Base-by-base conservation (phyloP, 2,888 invertebrate species). In the Coronaproctus castanopsis region DNA sequence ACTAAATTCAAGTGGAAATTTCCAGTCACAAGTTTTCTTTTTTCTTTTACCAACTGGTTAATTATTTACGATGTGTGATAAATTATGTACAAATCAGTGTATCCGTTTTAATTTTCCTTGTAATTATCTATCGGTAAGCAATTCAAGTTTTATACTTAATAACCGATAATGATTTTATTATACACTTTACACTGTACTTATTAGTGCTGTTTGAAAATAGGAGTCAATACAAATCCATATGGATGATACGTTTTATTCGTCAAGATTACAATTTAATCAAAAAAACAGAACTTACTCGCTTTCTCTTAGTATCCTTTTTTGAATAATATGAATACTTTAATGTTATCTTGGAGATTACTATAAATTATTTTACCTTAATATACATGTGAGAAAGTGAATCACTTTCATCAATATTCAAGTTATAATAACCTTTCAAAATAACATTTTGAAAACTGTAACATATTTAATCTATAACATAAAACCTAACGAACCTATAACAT, bases 31-130 rank as follows among this genome's bases (percentile, higher is more conserved):
- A 55, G 54, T 24, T 20, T 82, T 61, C 74, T 77, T 23, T 65
- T 89, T 93, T 69, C 77, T 95, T 62, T 80, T 81, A 58, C 87
- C 92, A 0, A 78, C 80, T 63, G 93, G 93, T 1, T 84, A 88
- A 5, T 76, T 93, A 70, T 83, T 95, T 70, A 80, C 81, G 52
- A 70, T 91, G 18, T 85, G 89, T 65, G 89, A 91, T 70, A 83
- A 83, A 67, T 74, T 95, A 53, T 74, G 90, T 54, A 81, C 81
- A 62, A 92, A 93, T 69, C 80, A 83, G 51, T 81, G 80, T 66
- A 75, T 86, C 50, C 85, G 85, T 69, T 93, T 87, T 73, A 87
- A 89, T 66, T 82, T 91, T 67, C 85, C 86, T 57, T 70, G 88
- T 23, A 77, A 78, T 59, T 77, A 79, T 66, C 74, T 93, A 65